phyloP scores from a whole-genome alignment of 2,888 invertebrate genomes.

The Leptinotarsa tumamoca region DNA sequence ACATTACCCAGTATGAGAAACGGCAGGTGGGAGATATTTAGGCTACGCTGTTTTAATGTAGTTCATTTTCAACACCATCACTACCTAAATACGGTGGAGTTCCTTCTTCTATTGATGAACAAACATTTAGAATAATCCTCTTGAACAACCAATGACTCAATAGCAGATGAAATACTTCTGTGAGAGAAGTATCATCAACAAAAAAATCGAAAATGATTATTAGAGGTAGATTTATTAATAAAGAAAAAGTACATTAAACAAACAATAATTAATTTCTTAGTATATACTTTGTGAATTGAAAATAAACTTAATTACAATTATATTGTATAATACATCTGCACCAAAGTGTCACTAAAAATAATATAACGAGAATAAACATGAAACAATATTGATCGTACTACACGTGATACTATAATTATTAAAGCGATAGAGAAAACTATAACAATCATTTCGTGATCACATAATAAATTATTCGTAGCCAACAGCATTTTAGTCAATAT shows the following conservation, averaged over 20 bases:
- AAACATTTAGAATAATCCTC: too few relatives aligned
- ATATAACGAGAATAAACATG: slow-evolving; percentile 55
- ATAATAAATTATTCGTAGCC: slow-evolving; percentile 33
- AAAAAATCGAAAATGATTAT: slow-evolving; percentile 47
- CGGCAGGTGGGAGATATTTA: too few relatives aligned
- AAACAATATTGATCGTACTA: slow-evolving; percentile 49
- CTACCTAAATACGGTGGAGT: too few relatives aligned
- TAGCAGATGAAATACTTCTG: not conserved
- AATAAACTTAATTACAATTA: slow-evolving; percentile 46
- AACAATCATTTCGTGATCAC: slow-evolving; percentile 48
- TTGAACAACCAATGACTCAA: too few relatives aligned
- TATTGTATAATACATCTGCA: slow-evolving; percentile 58
- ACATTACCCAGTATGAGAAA: too few relatives aligned
- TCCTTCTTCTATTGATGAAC: too few relatives aligned
- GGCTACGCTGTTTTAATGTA: too few relatives aligned
- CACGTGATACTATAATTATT: slow-evolving; percentile 45
- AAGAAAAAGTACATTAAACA: slow-evolving; percentile 66
- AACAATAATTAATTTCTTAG: slow-evolving; percentile 61
- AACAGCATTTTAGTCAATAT: slow-evolving; percentile 16
- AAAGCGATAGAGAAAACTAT: slow-evolving; percentile 49
- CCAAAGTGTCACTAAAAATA: slow-evolving; percentile 56
- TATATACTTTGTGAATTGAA: slow-evolving; percentile 57
- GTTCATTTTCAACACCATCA: too few relatives aligned
- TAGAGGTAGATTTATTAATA: slow-evolving; percentile 70
- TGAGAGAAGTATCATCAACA: not conserved